These are phyloP conservation scores for Prietella phreatophila DNA, from an alignment of 2,113 vertebrate genomes.

Conservation along the genomic window DNA sequence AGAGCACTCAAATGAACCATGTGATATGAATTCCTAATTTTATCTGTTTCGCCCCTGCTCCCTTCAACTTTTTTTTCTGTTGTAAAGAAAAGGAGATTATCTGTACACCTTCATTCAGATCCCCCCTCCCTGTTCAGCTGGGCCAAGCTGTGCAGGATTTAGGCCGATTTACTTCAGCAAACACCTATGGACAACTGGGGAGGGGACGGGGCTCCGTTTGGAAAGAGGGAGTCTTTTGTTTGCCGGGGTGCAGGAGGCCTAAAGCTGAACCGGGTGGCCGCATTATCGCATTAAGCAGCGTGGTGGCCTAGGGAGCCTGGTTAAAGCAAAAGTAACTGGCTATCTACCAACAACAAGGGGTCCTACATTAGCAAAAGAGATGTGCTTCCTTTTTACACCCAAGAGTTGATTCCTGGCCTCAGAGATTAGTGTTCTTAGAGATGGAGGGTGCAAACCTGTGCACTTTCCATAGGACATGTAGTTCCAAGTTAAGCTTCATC, in stretches of 20 bases:
- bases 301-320: conserved; percentile 68
- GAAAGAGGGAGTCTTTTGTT: conserved; percentile 87
- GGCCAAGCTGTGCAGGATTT: conserved; percentile 86
- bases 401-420: conserved; percentile 35
- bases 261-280: conserved; percentile 83
- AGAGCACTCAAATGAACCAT: conserved; percentile 80
- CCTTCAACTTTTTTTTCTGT: conserved; percentile 56
- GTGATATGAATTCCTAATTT: conserved; percentile 89
- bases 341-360: conserved; percentile 49
- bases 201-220: conserved; percentile 75
- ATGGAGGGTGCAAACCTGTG: conserved; percentile 21
- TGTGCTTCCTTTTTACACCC: conserved; percentile 27
- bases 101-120: conserved; percentile 59
- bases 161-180: conserved; percentile 94
- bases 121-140: conserved; percentile 48
- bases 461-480: conserved; percentile 18
- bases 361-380: conserved; percentile 50
- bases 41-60: conserved; percentile 78
- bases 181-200: conserved; percentile 87
- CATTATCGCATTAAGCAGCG: conserved; percentile 86
- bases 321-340: conserved; percentile 78
- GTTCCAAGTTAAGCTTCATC: conserved; percentile 52
- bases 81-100: conserved; percentile 69
- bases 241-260: conserved; percentile 77
- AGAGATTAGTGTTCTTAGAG: conserved; percentile 46